phyloP scores from a whole-genome alignment of 2,113 vertebrate species.

The Todiramphus saurophagus region DNA sequence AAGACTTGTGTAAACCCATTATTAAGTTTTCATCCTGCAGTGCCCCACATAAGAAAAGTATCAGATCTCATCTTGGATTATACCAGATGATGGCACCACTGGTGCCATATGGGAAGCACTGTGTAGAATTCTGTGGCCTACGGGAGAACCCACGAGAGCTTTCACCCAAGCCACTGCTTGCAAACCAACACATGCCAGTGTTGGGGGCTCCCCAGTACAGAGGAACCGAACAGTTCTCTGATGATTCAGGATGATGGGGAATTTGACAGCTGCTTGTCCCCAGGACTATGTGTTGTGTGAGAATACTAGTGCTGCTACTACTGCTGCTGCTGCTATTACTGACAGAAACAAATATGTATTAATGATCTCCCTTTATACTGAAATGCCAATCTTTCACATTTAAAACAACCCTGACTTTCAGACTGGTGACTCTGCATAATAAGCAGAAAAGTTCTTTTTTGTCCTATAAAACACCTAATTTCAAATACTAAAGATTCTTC shows the following conservation, averaged over 20 bases:
- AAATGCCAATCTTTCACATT: neutral
- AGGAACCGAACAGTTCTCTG: neutral
- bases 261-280: neutral
- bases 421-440: neutral
- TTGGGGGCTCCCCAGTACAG: neutral
- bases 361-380: neutral
- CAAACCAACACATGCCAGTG: rapidly evolving
- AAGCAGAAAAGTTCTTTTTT: neutral
- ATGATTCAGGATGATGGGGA: neutral
- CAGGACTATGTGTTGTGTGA: neutral
- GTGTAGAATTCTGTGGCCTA: neutral
- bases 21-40: neutral
- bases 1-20: neutral
- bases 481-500: neutral
- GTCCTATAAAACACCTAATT: neutral
- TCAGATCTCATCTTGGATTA: rapidly evolving
- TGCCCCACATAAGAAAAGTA: neutral
- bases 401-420: neutral
- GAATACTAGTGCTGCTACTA: neutral
- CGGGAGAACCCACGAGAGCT: neutral
- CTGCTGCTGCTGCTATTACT: neutral
- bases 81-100: neutral
- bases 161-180: neutral
- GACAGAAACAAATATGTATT: neutral
- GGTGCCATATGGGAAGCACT: neutral